Base-by-base conservation (phyloP, 2,797 vertebrate species). In the Muraenolepis orangiensis region DNA sequence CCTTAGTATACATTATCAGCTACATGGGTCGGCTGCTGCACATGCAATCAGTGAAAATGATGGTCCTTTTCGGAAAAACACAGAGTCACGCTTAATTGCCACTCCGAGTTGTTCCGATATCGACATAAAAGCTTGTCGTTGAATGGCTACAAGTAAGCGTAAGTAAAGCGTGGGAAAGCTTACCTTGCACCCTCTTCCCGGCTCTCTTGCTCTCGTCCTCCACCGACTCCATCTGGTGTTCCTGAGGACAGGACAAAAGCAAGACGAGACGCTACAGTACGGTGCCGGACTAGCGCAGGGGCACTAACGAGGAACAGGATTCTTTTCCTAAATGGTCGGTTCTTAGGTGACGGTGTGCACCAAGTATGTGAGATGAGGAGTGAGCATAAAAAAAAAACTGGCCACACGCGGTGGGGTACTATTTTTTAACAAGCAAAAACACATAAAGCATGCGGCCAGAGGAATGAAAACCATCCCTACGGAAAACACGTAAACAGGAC, bases 121-220 rank as follows among this genome's bases (percentile, higher is more conserved):
- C 32, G n/a, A n/a, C n/a, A n/a, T n/a, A n/a, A n/a, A n/a, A n/a
- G n/a, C 32, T 34, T 34, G 32, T 34, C 32, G 32, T 8, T 34
- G 8, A 34, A 34, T 34, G 3, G 32, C 32, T 34, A 4, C 32
- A 34, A 34, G 32, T 57, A 11, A 23, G 23, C 30, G 23, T 0
- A 70, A 13, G 13, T 11, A 5, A 70, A 13, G 13, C 20, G 13
- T n/a, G 7, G 0, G 28, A 5, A 23, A 1, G 36, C 77, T 84
- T 88, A 92, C 91, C 96, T 94, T 94, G 92, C 91, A 94, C 91
- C 75, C 78, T 87, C 83, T 85, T 93, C 12, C 92, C 88, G 31
- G 89, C 82, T 2, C 71, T 91, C 78, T 79, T 83, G 11, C 83
- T 90, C 84, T 94, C 91, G 75, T 95, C 91, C 73, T 94, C 93